Evolutionary conservation across 2,113 vertebrate species (phyloP).

Genomic region (Strix uralensis): DNA sequence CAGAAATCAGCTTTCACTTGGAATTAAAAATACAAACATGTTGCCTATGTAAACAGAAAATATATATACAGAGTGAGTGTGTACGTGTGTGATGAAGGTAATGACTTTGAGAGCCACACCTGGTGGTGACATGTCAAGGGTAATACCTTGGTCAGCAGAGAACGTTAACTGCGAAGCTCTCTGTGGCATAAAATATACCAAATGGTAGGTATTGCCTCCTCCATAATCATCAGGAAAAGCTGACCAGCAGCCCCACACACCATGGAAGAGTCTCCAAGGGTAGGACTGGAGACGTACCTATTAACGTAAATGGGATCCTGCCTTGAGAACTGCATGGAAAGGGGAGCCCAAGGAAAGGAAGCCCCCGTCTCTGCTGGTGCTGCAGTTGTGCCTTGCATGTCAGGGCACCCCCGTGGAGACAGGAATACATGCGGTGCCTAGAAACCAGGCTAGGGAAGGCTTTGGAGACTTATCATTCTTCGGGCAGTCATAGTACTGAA

Average conservation of each 20-base stretch:
- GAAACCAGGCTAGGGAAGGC: neutral
- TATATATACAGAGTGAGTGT: neutral
- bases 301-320: neutral
- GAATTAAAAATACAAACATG: neutral
- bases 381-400: fast-evolving
- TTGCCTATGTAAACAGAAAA: neutral
- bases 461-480: neutral
- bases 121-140: neutral
- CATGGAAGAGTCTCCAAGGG: neutral
- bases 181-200: neutral
- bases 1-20: neutral
- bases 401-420: neutral
- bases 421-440: fast-evolving
- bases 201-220: neutral
- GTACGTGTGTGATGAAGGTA: neutral
- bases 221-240: neutral
- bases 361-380: neutral
- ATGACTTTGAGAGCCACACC: neutral
- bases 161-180: neutral
- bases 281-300: neutral
- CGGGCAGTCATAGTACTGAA: neutral
- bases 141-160: neutral
- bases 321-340: neutral
- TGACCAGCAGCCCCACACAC: neutral
- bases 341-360: neutral